Percentiles rank a stretch among this genome's conserved stretches.
phyloP scores from a whole-genome alignment of 2,113 vertebrate genomes.

The Hyla sarda region DNA sequence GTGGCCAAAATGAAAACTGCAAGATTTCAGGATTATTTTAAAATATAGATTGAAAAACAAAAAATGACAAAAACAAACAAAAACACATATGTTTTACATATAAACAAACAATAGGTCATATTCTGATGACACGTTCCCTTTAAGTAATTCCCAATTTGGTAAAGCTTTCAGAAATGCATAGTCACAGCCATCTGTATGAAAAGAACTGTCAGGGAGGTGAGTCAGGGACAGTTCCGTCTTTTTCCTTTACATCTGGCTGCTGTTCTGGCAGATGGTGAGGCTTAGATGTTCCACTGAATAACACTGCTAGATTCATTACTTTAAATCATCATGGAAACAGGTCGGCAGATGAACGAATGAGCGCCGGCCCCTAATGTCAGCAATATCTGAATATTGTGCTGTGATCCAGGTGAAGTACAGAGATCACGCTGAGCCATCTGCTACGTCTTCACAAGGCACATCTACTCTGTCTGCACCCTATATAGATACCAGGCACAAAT shows the following conservation, averaged over 20 bases:
- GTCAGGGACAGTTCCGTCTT: conserved; percentile 23
- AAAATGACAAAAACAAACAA: too few relatives aligned
- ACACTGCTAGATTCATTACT: conserved; percentile 7
- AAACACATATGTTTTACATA: too few relatives aligned
- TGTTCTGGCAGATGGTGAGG: conserved; percentile 36
- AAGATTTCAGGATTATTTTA: too few relatives aligned
- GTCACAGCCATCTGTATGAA: background rate
- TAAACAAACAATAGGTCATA: too few relatives aligned
- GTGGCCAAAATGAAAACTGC: too few relatives aligned
- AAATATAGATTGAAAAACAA: too few relatives aligned
- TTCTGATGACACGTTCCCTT: too few relatives aligned
- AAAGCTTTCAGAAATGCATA: background rate
- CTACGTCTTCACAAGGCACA: background rate
- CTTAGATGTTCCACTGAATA: background rate
- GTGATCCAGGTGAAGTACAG: background rate
- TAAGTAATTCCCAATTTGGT: background rate
- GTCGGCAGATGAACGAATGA: background rate
- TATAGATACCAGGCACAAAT: too few relatives aligned
- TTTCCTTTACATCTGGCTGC: background rate
- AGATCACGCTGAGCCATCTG: background rate
- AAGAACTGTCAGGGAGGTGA: background rate
- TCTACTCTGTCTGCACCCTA: background rate
- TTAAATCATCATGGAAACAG: conserved; percentile 32
- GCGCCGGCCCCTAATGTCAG: background rate
- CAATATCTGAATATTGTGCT: background rate